Base-by-base conservation (phyloP, 2,797 vertebrate species). In the Diplodus sargus region DNA sequence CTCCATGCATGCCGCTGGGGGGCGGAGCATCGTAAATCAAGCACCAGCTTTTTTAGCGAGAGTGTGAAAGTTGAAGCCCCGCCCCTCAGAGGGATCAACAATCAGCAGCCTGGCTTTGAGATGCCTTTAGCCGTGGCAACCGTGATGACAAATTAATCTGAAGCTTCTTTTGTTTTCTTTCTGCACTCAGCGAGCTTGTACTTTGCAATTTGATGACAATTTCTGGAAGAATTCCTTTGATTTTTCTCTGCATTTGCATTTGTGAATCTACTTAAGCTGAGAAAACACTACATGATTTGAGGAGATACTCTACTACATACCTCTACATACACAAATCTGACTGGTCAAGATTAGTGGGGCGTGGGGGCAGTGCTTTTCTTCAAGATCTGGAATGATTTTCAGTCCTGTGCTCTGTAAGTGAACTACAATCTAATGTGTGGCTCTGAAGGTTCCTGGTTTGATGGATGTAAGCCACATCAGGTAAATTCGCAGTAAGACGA, bases 1-100 rank as follows among this genome's bases (percentile, higher is more conserved):
- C 87, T 89, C 86, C 87, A 87, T 92, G 91, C 92, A 92, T 94
- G 93, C 95, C 90, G 93, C 95, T 96, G 94, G 94, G 93, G 95
- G 94, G 95, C 92, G 92, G 95, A 94, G 95, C 93, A 80, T 84
- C 59, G n/a, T 63, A 81, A 87, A 91, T 86, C 69, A 87, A 91
- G 70, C 89, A 83, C 88, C 83, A 76, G 88, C 90, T 91, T 90
- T 47, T 89, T 90, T 90, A 76, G 85, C 90, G 91, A 63, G 91
- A 96, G 95, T 95, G 94, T 96, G 95, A 96, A 96, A 96, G 95
- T 94, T 95, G 94, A 95, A 85, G 94, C 87, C 84, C 82, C 78
- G 84, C 89, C 90, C 89, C 83, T 87, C 89, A 86, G 79, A 87
- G 78, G 82, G 67, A 92, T 89, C 68, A 59, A 61, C 80, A 82